phyloP scores from a whole-genome alignment of 2,797 vertebrate species.

The Esox masquinongy region DNA sequence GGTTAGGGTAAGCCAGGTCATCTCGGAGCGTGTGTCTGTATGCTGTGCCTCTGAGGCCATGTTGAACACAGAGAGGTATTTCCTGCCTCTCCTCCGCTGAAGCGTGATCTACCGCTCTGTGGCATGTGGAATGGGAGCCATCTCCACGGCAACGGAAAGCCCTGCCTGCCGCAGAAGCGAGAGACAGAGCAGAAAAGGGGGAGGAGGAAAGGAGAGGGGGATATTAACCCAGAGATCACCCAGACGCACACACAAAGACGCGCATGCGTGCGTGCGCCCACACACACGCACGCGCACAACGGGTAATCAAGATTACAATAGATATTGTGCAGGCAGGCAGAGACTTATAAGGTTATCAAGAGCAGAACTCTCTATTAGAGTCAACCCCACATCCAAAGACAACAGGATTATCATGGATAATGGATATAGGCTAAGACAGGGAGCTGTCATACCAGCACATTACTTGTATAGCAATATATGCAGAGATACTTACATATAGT shows the following conservation, averaged over 20 bases:
- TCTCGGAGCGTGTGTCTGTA: slow-evolving; percentile 47
- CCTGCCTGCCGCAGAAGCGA: slow-evolving; percentile 47
- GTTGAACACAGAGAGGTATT: slow-evolving; percentile 64
- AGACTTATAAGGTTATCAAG: slow-evolving; percentile 76
- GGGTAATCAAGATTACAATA: slow-evolving; percentile 73
- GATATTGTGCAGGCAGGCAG: slow-evolving; percentile 58
- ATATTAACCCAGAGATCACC: slow-evolving; percentile 51
- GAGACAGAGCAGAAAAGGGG: slow-evolving; percentile 38
- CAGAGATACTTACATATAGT: no score
- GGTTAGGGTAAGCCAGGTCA: slow-evolving; percentile 51
- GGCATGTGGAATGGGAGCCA: slow-evolving; percentile 71
- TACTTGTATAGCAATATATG: no score
- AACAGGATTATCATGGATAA: slow-evolving; percentile 60
- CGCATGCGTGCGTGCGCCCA: not conserved
- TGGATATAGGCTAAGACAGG: slow-evolving; percentile 27
- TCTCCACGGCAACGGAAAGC: slow-evolving; percentile 71
- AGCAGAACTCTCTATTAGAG: slow-evolving; percentile 67
- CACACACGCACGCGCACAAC: slow-evolving; percentile 32
- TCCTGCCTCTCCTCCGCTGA: slow-evolving; percentile 50
- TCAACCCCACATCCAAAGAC: slow-evolving; percentile 62
- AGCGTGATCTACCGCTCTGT: slow-evolving; percentile 73
- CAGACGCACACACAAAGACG: not conserved
- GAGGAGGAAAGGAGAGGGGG: slow-evolving; percentile 21
- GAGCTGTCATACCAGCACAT: slow-evolving; percentile 4
- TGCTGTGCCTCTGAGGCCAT: slow-evolving; percentile 54